phyloP scores from a whole-genome alignment of 2,888 invertebrate genomes.

The Halictus ligatus region DNA sequence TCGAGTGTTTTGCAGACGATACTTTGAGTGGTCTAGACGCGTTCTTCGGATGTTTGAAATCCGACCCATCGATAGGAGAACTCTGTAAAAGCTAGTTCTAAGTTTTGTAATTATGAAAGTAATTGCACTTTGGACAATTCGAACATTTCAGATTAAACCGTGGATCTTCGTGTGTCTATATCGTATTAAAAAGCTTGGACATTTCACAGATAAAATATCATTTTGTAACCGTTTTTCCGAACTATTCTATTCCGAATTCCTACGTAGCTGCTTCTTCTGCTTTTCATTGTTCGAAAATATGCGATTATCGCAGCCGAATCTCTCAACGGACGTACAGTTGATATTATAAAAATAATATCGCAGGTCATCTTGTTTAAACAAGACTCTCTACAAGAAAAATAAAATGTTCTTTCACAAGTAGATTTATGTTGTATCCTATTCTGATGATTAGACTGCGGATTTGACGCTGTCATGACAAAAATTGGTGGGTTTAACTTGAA shows the following conservation, averaged over 20 bases:
- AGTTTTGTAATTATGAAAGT: neutral
- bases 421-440: too few species aligned
- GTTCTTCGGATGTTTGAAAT: neutral
- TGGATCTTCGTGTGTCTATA: neutral
- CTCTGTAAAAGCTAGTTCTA: neutral
- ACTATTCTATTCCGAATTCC: neutral
- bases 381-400: too few species aligned
- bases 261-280: neutral
- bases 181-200: neutral
- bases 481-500: too few species aligned
- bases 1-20: neutral
- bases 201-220: neutral
- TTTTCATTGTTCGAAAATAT: neutral
- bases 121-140: neutral
- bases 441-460: too few species aligned
- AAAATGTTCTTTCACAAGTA: too few species aligned
- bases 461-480: too few species aligned
- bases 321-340: too few species aligned
- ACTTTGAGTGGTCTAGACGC: neutral
- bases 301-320: too few species aligned
- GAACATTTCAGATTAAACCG: neutral
- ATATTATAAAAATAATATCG: too few species aligned
- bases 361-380: too few species aligned
- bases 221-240: neutral
- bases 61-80: neutral